Evolutionary conservation across 2,113 vertebrate species (phyloP), one percentile per base, ranked within the genome.

Genomic region (Cacatua alba): DNA sequence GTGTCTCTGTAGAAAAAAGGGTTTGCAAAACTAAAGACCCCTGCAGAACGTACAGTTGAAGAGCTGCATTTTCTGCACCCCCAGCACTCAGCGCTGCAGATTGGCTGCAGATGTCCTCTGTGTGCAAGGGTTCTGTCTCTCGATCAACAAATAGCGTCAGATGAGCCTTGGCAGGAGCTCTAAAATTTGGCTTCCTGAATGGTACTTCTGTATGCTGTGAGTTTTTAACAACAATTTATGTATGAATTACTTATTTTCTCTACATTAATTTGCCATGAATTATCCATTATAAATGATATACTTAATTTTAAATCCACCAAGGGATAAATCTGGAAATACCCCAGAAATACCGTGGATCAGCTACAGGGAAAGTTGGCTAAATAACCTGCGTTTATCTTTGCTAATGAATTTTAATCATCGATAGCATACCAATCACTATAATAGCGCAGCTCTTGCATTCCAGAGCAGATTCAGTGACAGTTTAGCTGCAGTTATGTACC

Each of bases 51-150:
- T 4, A 7, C 12, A 49, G 51, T 17, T 1, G 17, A 39, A 51
- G 23, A 57, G 14, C 25, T 37, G 49, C 51, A 2, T 14, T 55
- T 33, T 33, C 65, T 18, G 41, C 7, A 6, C 2, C 13, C 19
- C 9, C 21, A 19, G 44, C 3, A 1, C 23, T 37, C 24, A 0
- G 1, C 0, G 0, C 17, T n/a, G 39, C 37, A 28, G 35, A 4
- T 37, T 23, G n/a, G 11, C 23, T 67, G n/a, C 60, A 17, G 10
- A 6, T 1, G 5, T 13, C 17, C 29, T 35, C 11, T 13, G 51
- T 48, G 48, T 9, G 2, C 17, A 49, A 35, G 60, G 37, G 2
- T 18, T 81, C 68, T 57, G 9, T 46, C 37, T 53, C 68, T 85
- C 29, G n/a, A 29, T 26, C 51, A 68, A 24, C 48, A 21, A 29